A percentile compares a stretch with the other conserved stretches of the same genome.
Evolutionary conservation across 1,140 invertebrate genomes (phyloP).

Genomic region (Ptiloglossa arizonensis): DNA sequence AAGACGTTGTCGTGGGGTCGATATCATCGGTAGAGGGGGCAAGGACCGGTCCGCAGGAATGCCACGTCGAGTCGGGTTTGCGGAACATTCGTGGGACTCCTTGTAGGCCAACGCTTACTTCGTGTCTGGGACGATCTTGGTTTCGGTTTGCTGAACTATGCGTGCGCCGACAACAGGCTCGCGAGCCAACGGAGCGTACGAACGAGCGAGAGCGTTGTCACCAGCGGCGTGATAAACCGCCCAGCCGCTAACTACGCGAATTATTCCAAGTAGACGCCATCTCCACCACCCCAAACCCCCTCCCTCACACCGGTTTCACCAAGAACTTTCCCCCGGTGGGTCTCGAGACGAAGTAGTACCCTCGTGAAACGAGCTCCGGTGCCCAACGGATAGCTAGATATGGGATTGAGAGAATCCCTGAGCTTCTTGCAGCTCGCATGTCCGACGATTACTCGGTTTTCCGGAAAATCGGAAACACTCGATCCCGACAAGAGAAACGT

Average conservation of each 20-base stretch:
- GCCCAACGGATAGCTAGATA: too few relatives aligned
- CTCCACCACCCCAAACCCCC: constrained; percentile 16
- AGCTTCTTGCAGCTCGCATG: not conserved
- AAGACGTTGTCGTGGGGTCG: not conserved
- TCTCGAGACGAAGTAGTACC: constrained; percentile 17
- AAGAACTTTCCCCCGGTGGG: constrained; percentile 54
- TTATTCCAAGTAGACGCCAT: constrained; percentile 73
- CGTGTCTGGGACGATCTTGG: constrained; percentile 53
- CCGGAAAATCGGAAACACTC: too few relatives aligned
- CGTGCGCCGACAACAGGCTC: constrained; percentile 38
- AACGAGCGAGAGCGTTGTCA: constrained; percentile 57
- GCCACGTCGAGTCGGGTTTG: not conserved
- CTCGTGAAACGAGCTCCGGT: constrained; percentile 25
- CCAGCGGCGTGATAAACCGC: constrained; percentile 71
- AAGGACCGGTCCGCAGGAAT: constrained; percentile 6
- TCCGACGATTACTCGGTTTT: not conserved
- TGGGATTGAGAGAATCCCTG: too few relatives aligned
- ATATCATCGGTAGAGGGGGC: not conserved
- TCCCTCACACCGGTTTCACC: constrained; percentile 29
- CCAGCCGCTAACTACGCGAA: constrained; percentile 71
- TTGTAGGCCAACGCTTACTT: constrained; percentile 57
- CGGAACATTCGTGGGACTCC: constrained; percentile 25
- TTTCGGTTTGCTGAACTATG: constrained; percentile 67
- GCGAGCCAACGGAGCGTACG: constrained; percentile 35
- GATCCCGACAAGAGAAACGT: not conserved